Evolutionary conservation across 1,140 invertebrate genomes (phyloP).

Genomic region (Penaeus japonicus): DNA sequence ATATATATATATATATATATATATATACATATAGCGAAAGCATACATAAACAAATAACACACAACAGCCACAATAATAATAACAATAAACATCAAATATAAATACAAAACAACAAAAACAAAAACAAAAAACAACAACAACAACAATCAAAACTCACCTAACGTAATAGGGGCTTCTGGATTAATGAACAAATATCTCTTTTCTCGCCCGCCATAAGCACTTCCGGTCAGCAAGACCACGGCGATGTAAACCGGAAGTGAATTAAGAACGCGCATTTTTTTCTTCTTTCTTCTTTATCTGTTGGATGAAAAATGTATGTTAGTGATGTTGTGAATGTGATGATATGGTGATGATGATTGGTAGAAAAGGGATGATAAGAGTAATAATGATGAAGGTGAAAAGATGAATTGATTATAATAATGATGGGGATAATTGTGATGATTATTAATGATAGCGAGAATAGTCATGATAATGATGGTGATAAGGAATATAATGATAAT

Average conservation of each 20-base stretch:
- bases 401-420: no score
- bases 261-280: background rate
- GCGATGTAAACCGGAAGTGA: background rate
- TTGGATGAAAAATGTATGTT: background rate
- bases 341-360: background rate
- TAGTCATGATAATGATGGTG: no score
- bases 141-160: constrained; percentile 18
- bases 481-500: no score
- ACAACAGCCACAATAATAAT: background rate
- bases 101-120: no score
- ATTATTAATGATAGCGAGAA: no score
- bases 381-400: no score
- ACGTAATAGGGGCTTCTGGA: constrained; percentile 38
- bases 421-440: no score
- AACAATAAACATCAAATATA: no score
- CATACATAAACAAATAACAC: no score
- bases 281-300: background rate
- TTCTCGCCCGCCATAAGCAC: background rate
- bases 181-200: constrained; percentile 52
- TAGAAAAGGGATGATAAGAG: no score
- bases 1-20: background rate
- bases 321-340: no score
- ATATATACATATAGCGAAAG: no score
- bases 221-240: background rate
- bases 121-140: background rate